Base-by-base conservation (phyloP, 2,888 invertebrate species). In the Ormyrus rosae region DNA sequence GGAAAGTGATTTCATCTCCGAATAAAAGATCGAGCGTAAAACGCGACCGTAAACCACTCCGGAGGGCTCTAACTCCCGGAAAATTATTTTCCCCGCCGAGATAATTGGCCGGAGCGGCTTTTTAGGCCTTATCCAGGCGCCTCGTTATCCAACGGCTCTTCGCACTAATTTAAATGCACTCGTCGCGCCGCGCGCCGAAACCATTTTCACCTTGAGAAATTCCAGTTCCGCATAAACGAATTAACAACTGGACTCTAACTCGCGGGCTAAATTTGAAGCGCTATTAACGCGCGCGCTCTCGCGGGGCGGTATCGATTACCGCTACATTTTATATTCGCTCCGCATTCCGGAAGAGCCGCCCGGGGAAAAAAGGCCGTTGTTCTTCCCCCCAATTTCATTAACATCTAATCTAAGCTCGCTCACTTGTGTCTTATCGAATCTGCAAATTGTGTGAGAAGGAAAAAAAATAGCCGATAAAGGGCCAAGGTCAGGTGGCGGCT, bases 201-300 rank as follows among this genome's bases (percentile, higher is more conserved):
- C 60, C 61, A 71, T 60, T 19, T 71, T 71, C 71, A 71, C 71
- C 71, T 71, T 61, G 71, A 71, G 13, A 11, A 11, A 61, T 71
- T 71, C 50, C 50, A 13, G 11, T 50, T 9, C 50, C 19, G 19
- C n/a, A 11, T 50, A 8, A 19, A n/a, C 19, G 71, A 58, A 71
- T 60, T 60, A 73, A 55, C 55, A 73, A 46, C 53, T 46, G 46
- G 13, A 55, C 56, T 13, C 34, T 3, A 72, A 34, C n/a, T 10
- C 34, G 34, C 34, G 34, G 34, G 4, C 34, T 34, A 34, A 34
- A 34, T 34, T n/a, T 55, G 19, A 46, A 9, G 72, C 46, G 64
- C 55, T 64, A 56, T 64, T 55, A 70, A 58, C 46, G 48, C 51
- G 46, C 72, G 58, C 64, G 6, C 9, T 48, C 64, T 6, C 3